Percentiles rank a stretch among this genome's conserved stretches.
Conservation (phyloP, 2,113 vertebrate species). For the Albula glossodonta region DNA sequence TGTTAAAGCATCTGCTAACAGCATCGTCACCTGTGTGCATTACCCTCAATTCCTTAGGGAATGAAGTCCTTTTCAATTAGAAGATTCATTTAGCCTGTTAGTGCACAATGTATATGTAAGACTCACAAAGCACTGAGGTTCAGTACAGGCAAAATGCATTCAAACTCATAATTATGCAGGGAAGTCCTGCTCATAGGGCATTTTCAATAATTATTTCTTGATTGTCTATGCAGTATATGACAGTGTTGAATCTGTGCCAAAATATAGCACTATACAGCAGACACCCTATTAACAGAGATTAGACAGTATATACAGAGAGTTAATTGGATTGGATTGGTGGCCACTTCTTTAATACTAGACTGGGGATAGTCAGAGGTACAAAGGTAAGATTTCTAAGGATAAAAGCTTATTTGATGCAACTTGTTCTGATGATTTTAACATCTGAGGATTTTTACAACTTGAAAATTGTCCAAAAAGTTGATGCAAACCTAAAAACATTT, state of each 20-base stretch:
- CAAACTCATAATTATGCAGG: background rate
- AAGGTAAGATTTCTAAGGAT: no score
- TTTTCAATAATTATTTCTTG: background rate
- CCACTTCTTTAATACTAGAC: no score
- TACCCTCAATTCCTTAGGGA: slow-evolving; percentile 9
- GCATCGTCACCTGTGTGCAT: slow-evolving; percentile 53
- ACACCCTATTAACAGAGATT: background rate
- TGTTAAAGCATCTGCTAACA: slow-evolving; percentile 52
- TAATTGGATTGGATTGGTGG: background rate
- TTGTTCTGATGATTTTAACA: no score
- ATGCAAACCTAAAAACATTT: no score
- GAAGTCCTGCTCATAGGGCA: no score
- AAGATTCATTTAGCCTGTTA: background rate
- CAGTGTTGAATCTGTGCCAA: background rate
- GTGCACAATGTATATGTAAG: background rate
- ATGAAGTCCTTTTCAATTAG: background rate
- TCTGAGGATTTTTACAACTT: no score
- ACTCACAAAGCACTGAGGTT: background rate
- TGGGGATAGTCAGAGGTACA: no score
- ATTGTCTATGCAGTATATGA: background rate
- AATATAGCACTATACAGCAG: background rate
- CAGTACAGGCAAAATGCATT: background rate
- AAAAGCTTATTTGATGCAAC: no score
- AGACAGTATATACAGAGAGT: background rate
- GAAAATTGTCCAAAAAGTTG: no score